Conservation (phyloP, 1,140 invertebrate species). For the Drosophila bipectinata region DNA sequence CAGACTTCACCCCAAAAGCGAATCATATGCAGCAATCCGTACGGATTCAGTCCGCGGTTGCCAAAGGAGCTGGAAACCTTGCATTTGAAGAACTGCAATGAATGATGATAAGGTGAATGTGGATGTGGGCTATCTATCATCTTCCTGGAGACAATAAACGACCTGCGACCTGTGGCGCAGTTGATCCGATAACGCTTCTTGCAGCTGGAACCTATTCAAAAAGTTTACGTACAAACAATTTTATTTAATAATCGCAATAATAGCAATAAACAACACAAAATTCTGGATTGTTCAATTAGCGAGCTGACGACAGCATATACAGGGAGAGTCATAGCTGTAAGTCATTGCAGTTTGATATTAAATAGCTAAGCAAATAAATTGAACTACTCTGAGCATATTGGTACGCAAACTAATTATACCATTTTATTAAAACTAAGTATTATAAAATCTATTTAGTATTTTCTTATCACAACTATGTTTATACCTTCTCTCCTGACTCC, state of each 20-base stretch:
- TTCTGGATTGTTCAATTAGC: conserved; percentile 24
- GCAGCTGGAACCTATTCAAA: conserved; percentile 4
- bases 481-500: not conserved
- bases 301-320: not conserved
- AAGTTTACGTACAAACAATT: conserved; percentile 34
- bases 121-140: not conserved
- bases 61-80: conserved; percentile 49
- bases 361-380: not conserved
- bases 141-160: conserved; percentile 46
- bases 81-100: conserved; percentile 27
- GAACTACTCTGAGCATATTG: not conserved
- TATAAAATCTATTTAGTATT: not conserved
- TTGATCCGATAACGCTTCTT: conserved; percentile 25
- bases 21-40: conserved; percentile 61
- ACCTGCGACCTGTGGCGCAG: conserved; percentile 16
- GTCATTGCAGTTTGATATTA: not conserved
- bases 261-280: conserved; percentile 22
- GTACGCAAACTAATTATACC: not conserved
- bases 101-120: not conserved
- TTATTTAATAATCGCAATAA: conserved; percentile 17
- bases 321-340: conserved; percentile 23
- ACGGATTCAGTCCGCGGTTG: conserved; percentile 62
- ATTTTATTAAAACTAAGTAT: not conserved
- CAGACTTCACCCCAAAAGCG: conserved; percentile 82
- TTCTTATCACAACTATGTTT: conserved; percentile 2